These are phyloP conservation scores for Paracentrotus lividus DNA, from an alignment of 53 echinoderm and acorn worm species.

Conservation along the genomic window DNA sequence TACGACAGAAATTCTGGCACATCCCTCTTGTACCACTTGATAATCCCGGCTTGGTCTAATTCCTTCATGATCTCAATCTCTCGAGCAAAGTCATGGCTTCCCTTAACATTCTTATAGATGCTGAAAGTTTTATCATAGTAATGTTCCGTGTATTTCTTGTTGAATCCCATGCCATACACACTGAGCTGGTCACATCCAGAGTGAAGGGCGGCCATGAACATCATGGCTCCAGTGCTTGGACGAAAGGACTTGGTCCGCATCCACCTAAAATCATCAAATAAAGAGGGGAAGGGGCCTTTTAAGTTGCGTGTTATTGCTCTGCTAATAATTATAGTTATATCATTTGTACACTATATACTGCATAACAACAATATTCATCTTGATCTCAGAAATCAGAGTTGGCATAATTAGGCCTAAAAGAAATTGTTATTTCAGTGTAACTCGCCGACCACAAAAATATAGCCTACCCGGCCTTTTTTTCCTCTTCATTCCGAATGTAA, in stretches of 20 bases:
- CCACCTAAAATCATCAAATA: conserved; percentile 79
- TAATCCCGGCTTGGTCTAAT: conserved; percentile 79
- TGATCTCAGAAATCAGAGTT: no score
- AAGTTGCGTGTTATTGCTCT: no score
- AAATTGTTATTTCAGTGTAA: no score
- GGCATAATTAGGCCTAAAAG: no score
- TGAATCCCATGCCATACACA: conserved; percentile 98
- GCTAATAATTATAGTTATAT: no score
- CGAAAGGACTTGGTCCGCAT: conserved; percentile 89
- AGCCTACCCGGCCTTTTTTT: no score
- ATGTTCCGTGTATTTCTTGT: conserved; percentile 80
- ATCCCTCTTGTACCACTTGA: conserved; percentile 93
- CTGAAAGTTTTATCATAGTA: conserved; percentile 87
- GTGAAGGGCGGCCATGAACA: conserved; percentile 92
- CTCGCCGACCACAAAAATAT: no score
- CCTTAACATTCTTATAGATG: conserved; percentile 72
- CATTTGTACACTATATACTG: no score
- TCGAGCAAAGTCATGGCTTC: conserved; percentile 88
- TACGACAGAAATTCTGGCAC: conserved; percentile 75
- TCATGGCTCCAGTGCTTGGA: conserved; percentile 92
- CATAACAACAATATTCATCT: no score
- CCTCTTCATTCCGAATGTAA: no score
- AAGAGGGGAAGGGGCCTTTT: no score
- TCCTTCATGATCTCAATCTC: conserved; percentile 81
- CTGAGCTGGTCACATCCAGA: conserved; percentile 86